Base-by-base conservation (phyloP, 2,113 vertebrate species). In the Caranx ignobilis region DNA sequence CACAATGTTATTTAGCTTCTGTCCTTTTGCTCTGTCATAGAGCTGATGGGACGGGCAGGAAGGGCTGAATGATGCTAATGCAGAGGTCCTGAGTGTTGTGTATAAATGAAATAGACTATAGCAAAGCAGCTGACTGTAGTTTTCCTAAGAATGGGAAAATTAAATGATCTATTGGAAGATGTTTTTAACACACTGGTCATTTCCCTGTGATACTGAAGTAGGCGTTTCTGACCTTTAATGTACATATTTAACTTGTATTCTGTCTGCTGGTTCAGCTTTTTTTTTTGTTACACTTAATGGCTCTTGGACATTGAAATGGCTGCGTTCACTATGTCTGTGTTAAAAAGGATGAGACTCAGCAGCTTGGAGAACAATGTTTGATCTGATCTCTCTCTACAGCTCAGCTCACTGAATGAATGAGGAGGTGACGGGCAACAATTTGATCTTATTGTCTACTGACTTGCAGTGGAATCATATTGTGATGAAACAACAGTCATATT, bases 1-100 rank as follows among this genome's bases (percentile, higher is more conserved):
- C 71, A 55, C 65, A 39, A 66, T 66, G 54, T 19, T 65, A 47
- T 65, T 75, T 59, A 60, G 10, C 12, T 48, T 41, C 31, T 39
- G n/a, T 57, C 34, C 6, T 47, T 4, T n/a, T 52, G 11, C 45
- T 45, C 18, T 60, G 52, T 60, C 43, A 2, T 15, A 56, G 12
- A 60, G 35, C 32, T 67, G 37, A 77, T 32, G 47, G 56, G 67
- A 55, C 9, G 10, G 41, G 60, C 45, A 45, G 41, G 16, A 41
- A 65, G 35, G 52, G 21, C 0, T 0, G 7, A 21, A 6, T 37
- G 6, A 52, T 50, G 60, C 13, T 48, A 26, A 39, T n/a, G 31
- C 2, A 71, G 15, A 10, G 65, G 31, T 48, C 32, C n/a, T 50
- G 39, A 35, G 21, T 26, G 37, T 9, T 35, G 8, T 8, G 54